Evolutionary conservation across 2,113 vertebrate genomes (phyloP).

Genomic region (Alligator mississippiensis): DNA sequence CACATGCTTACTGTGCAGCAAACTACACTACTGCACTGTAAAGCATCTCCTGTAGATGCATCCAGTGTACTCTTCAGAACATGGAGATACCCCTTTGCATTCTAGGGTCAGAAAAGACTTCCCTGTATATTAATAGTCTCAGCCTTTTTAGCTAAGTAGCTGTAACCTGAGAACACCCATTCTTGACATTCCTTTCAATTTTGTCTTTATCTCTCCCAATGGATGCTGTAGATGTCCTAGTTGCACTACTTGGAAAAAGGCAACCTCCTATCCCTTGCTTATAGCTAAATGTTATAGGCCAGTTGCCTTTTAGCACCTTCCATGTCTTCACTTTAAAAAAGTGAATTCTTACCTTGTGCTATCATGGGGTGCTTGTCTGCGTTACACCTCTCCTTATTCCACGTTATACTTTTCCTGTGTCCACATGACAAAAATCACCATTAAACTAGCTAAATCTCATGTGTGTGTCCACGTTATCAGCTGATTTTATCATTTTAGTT

Average conservation of each 20-base stretch:
- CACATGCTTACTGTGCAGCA: too few species aligned
- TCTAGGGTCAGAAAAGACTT: neutral
- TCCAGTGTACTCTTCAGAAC: neutral
- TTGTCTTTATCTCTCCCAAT: neutral
- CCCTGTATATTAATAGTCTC: neutral
- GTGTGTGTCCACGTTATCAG: too few species aligned
- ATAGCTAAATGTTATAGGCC: neutral
- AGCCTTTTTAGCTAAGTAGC: neutral
- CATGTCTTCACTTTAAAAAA: neutral
- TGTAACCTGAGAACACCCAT: neutral
- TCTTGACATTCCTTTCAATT: neutral
- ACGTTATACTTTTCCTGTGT: too few species aligned
- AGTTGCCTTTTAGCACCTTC: neutral
- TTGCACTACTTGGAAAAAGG: neutral
- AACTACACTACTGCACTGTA: too few species aligned
- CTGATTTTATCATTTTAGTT: too few species aligned
- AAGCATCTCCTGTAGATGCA: too few species aligned
- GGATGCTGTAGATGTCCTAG: neutral
- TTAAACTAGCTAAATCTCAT: too few species aligned
- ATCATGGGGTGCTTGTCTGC: neutral
- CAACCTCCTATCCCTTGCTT: neutral
- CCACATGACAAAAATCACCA: too few species aligned
- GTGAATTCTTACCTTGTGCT: neutral
- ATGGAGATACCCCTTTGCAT: neutral
- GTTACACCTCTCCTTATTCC: too few species aligned